Conservation (phyloP, 2,888 invertebrate species). For the Seira musarum region DNA sequence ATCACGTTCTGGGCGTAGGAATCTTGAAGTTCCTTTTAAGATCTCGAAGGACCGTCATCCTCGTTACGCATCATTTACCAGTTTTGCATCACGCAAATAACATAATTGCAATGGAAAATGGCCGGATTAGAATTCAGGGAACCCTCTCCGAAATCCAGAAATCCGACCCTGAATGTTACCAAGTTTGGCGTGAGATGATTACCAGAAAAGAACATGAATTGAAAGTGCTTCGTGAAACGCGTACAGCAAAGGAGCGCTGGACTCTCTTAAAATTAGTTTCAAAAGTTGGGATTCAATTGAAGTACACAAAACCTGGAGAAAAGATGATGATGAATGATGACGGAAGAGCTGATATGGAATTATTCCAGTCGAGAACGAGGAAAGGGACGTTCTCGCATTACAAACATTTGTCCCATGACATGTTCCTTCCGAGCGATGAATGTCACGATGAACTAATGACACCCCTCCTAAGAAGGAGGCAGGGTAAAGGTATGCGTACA, state of each 20-base stretch:
- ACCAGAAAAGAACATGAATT: conserved; percentile 71
- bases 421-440: conserved; percentile 77
- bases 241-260: conserved; percentile 74
- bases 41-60: conserved; percentile 80
- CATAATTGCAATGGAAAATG: conserved; percentile 81
- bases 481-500: conserved; percentile 59
- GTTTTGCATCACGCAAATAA: conserved; percentile 82
- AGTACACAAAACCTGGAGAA: conserved; percentile 69
- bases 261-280: conserved; percentile 74
- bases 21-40: conserved; percentile 79
- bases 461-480: conserved; percentile 61
- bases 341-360: conserved; percentile 72
- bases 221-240: conserved; percentile 61
- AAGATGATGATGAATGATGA: conserved; percentile 72
- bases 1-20: conserved; percentile 83
- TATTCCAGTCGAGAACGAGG: conserved; percentile 73
- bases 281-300: conserved; percentile 72
- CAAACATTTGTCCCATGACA: conserved; percentile 77
- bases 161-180: conserved; percentile 75
- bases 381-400: conserved; percentile 75
- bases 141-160: conserved; percentile 76
- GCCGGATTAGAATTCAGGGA: conserved; percentile 79
- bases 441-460: conserved; percentile 75
- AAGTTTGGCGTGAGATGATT: conserved; percentile 75
- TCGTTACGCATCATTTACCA: conserved; percentile 85